Conservation (phyloP, 2,797 vertebrate species). For the Epinephelus coioides region DNA sequence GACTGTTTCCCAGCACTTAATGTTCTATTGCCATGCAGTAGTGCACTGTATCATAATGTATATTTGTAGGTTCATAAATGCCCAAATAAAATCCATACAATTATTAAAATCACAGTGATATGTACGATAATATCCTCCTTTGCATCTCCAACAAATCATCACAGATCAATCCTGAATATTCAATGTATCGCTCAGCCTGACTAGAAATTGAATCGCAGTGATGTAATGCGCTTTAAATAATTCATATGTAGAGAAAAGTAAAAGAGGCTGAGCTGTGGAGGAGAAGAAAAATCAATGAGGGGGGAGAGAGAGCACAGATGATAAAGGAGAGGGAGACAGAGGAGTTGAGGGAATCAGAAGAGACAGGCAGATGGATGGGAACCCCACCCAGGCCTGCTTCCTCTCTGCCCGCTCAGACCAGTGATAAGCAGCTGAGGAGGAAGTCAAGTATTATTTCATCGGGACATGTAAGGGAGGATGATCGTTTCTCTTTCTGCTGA, state of each 20-base stretch:
- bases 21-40: background rate
- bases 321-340: constrained; percentile 19
- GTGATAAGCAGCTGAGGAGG: constrained; percentile 60
- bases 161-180: constrained; percentile 13
- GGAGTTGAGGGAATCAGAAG: constrained; percentile 46
- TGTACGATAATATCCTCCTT: background rate
- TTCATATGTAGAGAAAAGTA: constrained; percentile 80
- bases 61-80: background rate
- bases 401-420: constrained; percentile 40
- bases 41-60: background rate
- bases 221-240: constrained; percentile 86
- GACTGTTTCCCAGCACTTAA: background rate
- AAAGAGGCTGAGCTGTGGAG: constrained; percentile 70
- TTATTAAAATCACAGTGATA: background rate
- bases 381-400: constrained; percentile 73
- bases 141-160: constrained; percentile 26
- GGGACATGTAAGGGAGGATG: constrained; percentile 30
- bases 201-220: constrained; percentile 66
- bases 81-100: background rate
- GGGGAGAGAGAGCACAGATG: constrained; percentile 33
- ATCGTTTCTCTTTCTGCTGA: constrained; percentile 32
- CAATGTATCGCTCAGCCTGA: background rate
- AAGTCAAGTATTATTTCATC: constrained; percentile 70
- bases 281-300: constrained; percentile 70
- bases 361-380: constrained; percentile 69